Evolutionary conservation across 2,888 invertebrate species (phyloP).

Genomic region (Lissocephala sabroskyi): DNA sequence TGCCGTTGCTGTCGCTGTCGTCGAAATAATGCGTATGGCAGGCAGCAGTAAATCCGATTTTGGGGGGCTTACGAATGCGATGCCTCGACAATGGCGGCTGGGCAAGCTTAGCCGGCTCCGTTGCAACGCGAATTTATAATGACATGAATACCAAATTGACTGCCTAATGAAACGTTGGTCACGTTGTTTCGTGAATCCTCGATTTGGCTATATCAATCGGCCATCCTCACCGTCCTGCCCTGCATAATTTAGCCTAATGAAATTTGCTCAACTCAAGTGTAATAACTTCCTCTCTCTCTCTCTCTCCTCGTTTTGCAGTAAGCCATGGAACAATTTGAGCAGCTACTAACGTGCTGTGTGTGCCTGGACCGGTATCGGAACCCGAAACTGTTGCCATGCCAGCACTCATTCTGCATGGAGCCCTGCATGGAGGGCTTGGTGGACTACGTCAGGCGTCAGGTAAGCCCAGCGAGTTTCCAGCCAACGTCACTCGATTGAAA

Average conservation of each 20-base stretch:
- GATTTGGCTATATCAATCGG: too few species aligned
- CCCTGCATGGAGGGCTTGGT: slow-evolving; percentile 98
- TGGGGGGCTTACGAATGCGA: slow-evolving; percentile 11
- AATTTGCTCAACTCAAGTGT: slow-evolving; percentile 35
- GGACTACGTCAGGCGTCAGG: slow-evolving; percentile 94
- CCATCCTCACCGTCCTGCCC: too few species aligned
- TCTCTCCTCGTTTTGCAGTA: slow-evolving; percentile 50
- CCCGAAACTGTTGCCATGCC: slow-evolving; percentile 99
- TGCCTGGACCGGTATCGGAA: slow-evolving; percentile 97
- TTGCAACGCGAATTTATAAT: slow-evolving; percentile 54
- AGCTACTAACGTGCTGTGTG: slow-evolving; percentile 97
- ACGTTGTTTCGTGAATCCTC: too few species aligned
- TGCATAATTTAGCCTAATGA: slow-evolving; percentile 41
- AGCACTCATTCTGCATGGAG: slow-evolving; percentile 99
- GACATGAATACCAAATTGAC: slow-evolving; percentile 66
- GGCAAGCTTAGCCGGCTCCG: not conserved
- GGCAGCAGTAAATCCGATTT: slow-evolving; percentile 46
- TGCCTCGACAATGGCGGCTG: slow-evolving; percentile 1
- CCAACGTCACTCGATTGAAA: slow-evolving; percentile 42
- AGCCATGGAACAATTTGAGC: slow-evolving; percentile 96
- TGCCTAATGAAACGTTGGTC: slow-evolving; percentile 19
- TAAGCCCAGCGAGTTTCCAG: slow-evolving; percentile 66
- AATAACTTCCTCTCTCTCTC: slow-evolving; percentile 36
- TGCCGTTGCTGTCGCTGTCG: not conserved
- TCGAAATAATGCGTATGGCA: slow-evolving; percentile 53